Base-by-base conservation (phyloP, 2,888 invertebrate genomes). In the Ceramica pisi region DNA sequence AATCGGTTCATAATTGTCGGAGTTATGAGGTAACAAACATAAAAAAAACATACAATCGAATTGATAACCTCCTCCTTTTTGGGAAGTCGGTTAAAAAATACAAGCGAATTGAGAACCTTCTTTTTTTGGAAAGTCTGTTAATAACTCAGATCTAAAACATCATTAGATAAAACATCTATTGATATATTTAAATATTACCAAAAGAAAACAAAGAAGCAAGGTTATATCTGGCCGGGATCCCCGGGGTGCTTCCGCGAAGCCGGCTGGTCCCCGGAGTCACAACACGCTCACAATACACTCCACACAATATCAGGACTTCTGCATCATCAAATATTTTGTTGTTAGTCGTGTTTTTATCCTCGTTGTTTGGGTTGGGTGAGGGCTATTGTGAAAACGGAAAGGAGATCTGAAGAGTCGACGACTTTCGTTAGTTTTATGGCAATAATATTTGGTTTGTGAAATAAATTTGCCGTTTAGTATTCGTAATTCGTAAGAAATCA, bases 241-340 rank as follows among this genome's bases (percentile, higher is more conserved):
- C 44, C 38, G 75, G 80, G 71, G 60, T 56, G 44, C 31, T 70
- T 70, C 69, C 69, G 60, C 10, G 41, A 66, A 55, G 71, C 38
- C 26, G 44, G 23, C 61, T 64, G 53, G 57, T 71, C 61, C 53
- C 62, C 7, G 44, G 48, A 61, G 51, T 51, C 51, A 41, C 62
- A 68, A 66, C 64, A 61, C 48, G 68, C 67, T 72, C 65, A 71
- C 55, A 71, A 61, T 73, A 63, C 68, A 48, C 48, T 63, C 67
- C 48, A 61, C 56, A 60, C 73, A 53, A 65, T 62, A 75, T 59
- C 70, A 63, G 67, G 64, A 67, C 70, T 85, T 80, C 65, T 69
- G 81, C 73, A 57, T 71, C 74, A 80, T 73, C 57, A 67, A 77
- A 74, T 70, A 75, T 77, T 77, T 77, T 66, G 65, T 75, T 60